Evolutionary conservation across 2,113 vertebrate species (phyloP), one percentile per base, ranked within the genome.

Genomic region (Baryphthengus martii): DNA sequence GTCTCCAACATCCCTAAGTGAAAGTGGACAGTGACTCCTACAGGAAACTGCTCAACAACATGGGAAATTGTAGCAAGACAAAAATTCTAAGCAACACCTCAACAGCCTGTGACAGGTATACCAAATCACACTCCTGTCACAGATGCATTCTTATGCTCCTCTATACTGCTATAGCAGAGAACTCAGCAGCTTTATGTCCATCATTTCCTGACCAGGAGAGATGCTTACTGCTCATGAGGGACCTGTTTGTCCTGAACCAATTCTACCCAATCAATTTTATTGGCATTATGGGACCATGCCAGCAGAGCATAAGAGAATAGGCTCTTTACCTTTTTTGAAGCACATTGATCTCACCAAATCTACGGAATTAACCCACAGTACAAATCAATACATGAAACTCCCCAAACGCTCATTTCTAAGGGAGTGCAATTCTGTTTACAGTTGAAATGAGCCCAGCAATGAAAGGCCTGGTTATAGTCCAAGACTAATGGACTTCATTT

Each of bases 181-280:
- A 59, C 10, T 56, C n/a, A 14, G 31, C 42, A 80, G 63, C n/a
- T 96, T 84, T 84, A 65, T 35, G 19, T 49, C 37, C 37, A 45
- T 62, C 0, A 0, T 68, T 82, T 68, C 28, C 24, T 53, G 33
- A 37, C 21, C 0, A 0, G 17, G 31, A 94, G 71, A 66, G 45
- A 39, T 39, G 40, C 21, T 82, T 78, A 58, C 20, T 61, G 89
- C 75, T 65, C 84, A n/a, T 18, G 40, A n/a, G 86, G 55, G 85
- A 88, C 53, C 77, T 45, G 28, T 90, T 91, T 84, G 61, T 44
- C 53, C 84, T 65, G 73, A 81, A 65, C 31, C 56, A 87, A 62
- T 78, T 87, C 76, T 91, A 91, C 66, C 61, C 61, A 80, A 92
- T 94, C 90, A 77, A 79, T 91, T 90, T 61, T 42, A 85, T 65